Evolutionary conservation across 1,140 invertebrate species (phyloP).

Genomic region (Gryon sp.): DNA sequence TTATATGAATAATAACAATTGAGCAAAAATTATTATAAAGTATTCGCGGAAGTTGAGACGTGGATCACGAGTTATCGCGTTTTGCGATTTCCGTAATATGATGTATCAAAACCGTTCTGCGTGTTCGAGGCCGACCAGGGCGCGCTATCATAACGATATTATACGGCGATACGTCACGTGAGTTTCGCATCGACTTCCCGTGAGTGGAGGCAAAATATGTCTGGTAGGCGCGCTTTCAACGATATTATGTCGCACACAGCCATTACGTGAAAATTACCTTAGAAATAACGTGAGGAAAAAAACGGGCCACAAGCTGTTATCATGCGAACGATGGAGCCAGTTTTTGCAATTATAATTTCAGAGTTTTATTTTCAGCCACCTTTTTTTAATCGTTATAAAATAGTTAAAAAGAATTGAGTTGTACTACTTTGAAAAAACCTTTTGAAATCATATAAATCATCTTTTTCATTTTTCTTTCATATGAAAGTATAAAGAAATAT

Average conservation of each 20-base stretch:
- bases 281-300: conserved; percentile 51
- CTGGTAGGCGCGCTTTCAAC: conserved; percentile 63
- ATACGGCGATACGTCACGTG: conserved; percentile 68
- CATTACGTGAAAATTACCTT: conserved; percentile 66
- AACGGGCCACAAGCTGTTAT: conserved; percentile 36
- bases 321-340: conserved; percentile 22
- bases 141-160: conserved; percentile 61
- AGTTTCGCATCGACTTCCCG: conserved; percentile 65
- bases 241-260: conserved; percentile 63
- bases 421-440: background rate
- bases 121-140: conserved; percentile 54
- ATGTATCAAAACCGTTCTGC: conserved; percentile 62
- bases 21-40: conserved; percentile 42
- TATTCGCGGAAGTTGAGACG: conserved; percentile 54
- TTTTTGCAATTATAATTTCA: conserved; percentile 46
- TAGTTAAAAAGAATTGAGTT: conserved; percentile 4
- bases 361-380: conserved; percentile 6
- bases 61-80: conserved; percentile 61
- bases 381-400: conserved; percentile 18
- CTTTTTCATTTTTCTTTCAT: too few species aligned
- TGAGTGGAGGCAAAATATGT: conserved; percentile 54
- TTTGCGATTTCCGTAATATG: conserved; percentile 61
- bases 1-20: conserved; percentile 26
- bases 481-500: too few species aligned
- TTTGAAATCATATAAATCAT: too few species aligned